Conservation (phyloP, 2,797 vertebrate genomes). For the Craterocephalus amniculus region DNA sequence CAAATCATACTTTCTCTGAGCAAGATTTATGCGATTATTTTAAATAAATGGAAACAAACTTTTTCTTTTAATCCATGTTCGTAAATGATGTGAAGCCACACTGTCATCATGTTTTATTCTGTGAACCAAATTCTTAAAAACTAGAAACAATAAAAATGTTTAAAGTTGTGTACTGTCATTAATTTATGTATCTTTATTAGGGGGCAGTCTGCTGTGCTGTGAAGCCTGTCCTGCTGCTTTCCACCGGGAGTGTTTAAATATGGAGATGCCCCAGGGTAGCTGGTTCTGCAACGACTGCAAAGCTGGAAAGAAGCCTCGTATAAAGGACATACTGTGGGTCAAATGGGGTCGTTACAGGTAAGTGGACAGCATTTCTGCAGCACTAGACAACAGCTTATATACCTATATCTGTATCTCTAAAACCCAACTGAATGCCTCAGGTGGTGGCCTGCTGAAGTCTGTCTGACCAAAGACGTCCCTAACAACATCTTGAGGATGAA, state of each 20-base stretch:
- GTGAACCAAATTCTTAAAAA: too few relatives aligned
- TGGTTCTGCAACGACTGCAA: constrained; percentile 99
- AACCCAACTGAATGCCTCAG: constrained; percentile 68
- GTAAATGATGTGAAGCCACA: too few relatives aligned
- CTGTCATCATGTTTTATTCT: not conserved
- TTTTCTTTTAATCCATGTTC: too few relatives aligned
- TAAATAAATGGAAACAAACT: not conserved
- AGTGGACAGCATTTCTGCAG: constrained; percentile 16
- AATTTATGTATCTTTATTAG: too few relatives aligned
- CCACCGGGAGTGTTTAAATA: constrained; percentile 97
- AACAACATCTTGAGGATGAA: constrained; percentile 94
- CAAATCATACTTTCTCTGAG: not conserved
- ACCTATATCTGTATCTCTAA: constrained; percentile 9
- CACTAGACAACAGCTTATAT: not conserved
- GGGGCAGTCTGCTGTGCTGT: constrained; percentile 97
- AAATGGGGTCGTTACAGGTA: constrained; percentile 98
- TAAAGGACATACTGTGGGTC: constrained; percentile 98
- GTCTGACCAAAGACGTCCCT: constrained; percentile 91
- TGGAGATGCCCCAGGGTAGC: constrained; percentile 97
- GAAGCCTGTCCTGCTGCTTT: constrained; percentile 99
- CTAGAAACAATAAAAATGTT: too few relatives aligned
- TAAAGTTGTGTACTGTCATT: too few relatives aligned
- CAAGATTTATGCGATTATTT: not conserved
- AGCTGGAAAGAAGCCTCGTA: constrained; percentile 95
- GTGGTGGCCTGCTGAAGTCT: constrained; percentile 99